Base-by-base conservation (phyloP, 2,888 invertebrate genomes). In the Drosophila yooni region DNA sequence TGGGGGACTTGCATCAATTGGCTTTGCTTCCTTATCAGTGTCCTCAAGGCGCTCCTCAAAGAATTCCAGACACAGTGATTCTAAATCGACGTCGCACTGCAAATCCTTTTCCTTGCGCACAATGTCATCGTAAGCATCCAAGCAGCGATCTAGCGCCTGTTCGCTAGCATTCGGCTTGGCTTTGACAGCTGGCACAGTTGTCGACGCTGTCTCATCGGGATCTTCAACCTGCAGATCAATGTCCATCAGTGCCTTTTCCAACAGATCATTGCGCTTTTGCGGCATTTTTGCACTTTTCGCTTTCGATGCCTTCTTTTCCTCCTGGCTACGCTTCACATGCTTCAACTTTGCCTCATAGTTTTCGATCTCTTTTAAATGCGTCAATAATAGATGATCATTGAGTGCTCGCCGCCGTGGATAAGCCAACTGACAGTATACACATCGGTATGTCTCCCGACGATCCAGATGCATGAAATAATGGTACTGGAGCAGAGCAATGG, bases 401-500 rank as follows among this genome's bases (percentile, higher is more conserved):
- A 92, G 70, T 0, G 88, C 85, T 5, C 89, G 81, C 13, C 92
- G 87, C 5, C 92, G 68, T 2, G 88, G 82, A 52, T 82, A 92
- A 1, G 91, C 82, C 15, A 71, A 63, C 0, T 77, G 74, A 43
- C 91, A 92, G 53, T 92, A 88, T 6, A 82, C 82, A 63, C 92
- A 92, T 1, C 88, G 83, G 58, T 92, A 92, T 1, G 91, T 92
- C 6, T 89, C 81, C 2, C 81, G 75, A 74, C 78, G 87, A 6
- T 89, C 90, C 59, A 91, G 67, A 66, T 92, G 91, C 70, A 89
- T 76, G 25, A 92, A 92, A 56, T 91, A 91, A 62, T 92, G 91
- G 59, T 92, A 92, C 51, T 92, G 92, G 34, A 92, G 69, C 21
- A 92, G 51, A 3, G 92, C 91, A 46, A 92, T 91, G 0, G 91